A percentile compares a stretch with the other conserved stretches of the same genome.
phyloP scores from a whole-genome alignment of 2,797 vertebrate species.

The Propithecus perrieri region DNA sequence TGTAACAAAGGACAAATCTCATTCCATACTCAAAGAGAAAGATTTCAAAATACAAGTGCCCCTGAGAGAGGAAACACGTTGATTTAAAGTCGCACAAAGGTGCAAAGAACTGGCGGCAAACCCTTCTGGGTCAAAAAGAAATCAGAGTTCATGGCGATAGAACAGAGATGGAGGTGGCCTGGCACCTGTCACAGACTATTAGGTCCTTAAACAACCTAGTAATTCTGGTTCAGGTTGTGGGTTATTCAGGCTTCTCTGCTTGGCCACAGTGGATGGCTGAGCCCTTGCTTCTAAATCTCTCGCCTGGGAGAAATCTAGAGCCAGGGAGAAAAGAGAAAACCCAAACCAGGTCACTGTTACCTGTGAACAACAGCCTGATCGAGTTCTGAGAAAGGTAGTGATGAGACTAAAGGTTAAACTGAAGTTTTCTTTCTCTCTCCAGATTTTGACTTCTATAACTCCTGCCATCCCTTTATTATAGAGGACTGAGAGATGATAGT shows the following conservation, averaged over 20 bases:
- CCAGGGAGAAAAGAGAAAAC: not conserved
- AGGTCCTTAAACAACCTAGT: not conserved
- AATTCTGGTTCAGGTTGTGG: not conserved
- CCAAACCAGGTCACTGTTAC: not conserved
- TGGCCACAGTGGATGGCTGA: not conserved
- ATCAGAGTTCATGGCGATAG: not conserved
- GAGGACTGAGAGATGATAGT: not conserved
- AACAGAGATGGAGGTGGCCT: not conserved
- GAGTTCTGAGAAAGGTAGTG: not conserved
- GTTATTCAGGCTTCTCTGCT: not conserved
- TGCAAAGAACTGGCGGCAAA: not conserved
- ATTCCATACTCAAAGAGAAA: not conserved
- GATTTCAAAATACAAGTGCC: not conserved
- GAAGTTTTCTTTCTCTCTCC: not conserved
- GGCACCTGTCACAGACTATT: not conserved
- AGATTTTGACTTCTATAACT: not conserved
- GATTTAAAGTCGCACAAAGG: conserved; percentile 26
- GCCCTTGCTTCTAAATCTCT: not conserved
- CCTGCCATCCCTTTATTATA: not conserved
- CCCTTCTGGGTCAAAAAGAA: not conserved
- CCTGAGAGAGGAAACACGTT: not conserved
- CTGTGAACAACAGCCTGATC: not conserved
- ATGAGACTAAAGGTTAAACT: not conserved
- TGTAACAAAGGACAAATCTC: not conserved
- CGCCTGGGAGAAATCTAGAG: not conserved